Percentiles rank a stretch among this genome's conserved stretches.
Evolutionary conservation across 1,140 invertebrate genomes (phyloP).

Genomic region (Drosophila kepulauana): DNA sequence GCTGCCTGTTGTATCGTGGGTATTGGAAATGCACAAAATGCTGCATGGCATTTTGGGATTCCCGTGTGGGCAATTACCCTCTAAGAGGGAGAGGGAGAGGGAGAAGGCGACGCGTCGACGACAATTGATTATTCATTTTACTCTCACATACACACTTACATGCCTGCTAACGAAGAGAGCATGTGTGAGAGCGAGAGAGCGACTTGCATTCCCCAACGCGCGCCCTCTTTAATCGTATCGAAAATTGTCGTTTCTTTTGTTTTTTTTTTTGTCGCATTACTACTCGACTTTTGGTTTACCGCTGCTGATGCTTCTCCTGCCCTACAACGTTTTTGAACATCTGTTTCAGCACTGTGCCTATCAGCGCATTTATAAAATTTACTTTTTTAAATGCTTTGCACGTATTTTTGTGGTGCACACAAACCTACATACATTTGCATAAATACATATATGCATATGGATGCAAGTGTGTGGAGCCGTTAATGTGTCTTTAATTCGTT

Average conservation of each 20-base stretch:
- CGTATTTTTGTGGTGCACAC: conserved; percentile 36
- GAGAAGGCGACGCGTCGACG: conserved; percentile 39
- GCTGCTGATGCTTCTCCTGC: conserved; percentile 1
- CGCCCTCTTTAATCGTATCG: conserved; percentile 30
- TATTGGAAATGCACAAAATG: conserved; percentile 44
- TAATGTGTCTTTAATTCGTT: conserved; percentile 30
- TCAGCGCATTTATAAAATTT: conserved; percentile 32
- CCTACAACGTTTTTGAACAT: conserved; percentile 32
- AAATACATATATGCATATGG: neutral
- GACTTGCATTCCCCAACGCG: conserved; percentile 25
- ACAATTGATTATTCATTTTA: conserved; percentile 78
- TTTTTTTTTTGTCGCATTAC: conserved; percentile 29
- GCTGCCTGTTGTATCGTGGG: conserved; percentile 8
- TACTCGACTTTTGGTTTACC: conserved; percentile 35
- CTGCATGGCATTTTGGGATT: conserved; percentile 70
- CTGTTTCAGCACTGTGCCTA: conserved; percentile 21
- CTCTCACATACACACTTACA: conserved; percentile 30
- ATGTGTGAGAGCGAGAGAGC: neutral
- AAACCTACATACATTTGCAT: conserved; percentile 36
- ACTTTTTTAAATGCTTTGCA: conserved; percentile 38
- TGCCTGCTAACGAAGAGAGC: neutral
- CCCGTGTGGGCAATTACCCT: conserved; percentile 74
- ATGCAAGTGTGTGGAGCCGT: conserved; percentile 11
- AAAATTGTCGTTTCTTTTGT: conserved; percentile 17
- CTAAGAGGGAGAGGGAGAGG: neutral